Conservation (phyloP, 1,140 invertebrate species). For the Cydia amplana region DNA sequence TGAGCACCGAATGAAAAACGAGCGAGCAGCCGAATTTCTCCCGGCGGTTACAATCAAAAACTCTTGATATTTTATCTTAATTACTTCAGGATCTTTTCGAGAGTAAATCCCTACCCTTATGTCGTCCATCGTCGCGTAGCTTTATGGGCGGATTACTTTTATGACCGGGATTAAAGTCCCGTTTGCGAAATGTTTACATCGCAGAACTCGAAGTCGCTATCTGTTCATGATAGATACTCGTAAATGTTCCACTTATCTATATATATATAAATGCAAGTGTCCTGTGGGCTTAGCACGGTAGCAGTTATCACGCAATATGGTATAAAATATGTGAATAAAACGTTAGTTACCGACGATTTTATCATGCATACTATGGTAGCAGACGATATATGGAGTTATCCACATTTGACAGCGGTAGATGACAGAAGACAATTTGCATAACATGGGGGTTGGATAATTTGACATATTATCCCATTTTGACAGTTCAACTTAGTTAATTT, state of each 20-base stretch:
- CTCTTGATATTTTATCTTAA: conserved; percentile 77
- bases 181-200: conserved; percentile 75
- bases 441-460: too few species aligned
- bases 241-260: conserved; percentile 39
- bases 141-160: conserved; percentile 79
- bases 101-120: conserved; percentile 77
- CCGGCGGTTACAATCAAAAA: conserved; percentile 67
- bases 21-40: conserved; percentile 49
- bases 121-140: conserved; percentile 78
- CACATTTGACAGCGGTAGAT: too few species aligned
- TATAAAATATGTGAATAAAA: too few species aligned
- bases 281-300: too few species aligned
- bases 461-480: too few species aligned
- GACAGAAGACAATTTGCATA: too few species aligned
- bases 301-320: too few species aligned
- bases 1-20: conserved; percentile 71
- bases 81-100: conserved; percentile 76
- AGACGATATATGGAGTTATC: too few species aligned
- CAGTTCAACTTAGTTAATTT: too few species aligned
- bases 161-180: conserved; percentile 75
- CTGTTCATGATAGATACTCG: conserved; percentile 51
- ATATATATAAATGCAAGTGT: too few species aligned
- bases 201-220: conserved; percentile 56
- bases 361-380: too few species aligned
- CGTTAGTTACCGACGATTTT: too few species aligned